These are phyloP conservation scores for Antheraea yamamai DNA, from an alignment of 2,888 invertebrate genomes.

Conservation along the genomic window DNA sequence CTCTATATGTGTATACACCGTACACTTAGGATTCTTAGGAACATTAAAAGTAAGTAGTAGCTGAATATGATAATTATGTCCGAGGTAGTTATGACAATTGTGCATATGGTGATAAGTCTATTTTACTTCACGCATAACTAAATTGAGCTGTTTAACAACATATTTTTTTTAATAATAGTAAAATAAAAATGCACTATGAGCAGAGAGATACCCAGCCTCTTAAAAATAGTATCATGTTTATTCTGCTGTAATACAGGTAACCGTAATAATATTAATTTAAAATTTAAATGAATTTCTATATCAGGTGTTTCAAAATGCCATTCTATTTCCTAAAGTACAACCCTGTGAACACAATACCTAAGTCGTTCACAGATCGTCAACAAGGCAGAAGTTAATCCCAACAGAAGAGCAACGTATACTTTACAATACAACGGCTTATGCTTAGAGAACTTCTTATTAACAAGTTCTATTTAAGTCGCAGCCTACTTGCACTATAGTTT, in stretches of 20 bases:
- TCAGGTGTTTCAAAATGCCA: not conserved
- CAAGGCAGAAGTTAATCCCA: conserved; percentile 62
- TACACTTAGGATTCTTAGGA: not conserved
- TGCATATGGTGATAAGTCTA: too few species aligned
- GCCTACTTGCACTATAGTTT: not conserved
- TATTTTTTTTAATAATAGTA: not conserved
- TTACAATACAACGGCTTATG: conserved; percentile 25
- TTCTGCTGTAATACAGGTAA: not conserved
- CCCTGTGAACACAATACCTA: conserved; percentile 52
- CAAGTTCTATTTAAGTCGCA: not conserved
- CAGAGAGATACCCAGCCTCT: not conserved
- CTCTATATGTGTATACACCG: not conserved
- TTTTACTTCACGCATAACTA: not conserved
- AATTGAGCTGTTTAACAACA: too few species aligned
- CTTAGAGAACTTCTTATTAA: conserved; percentile 6
- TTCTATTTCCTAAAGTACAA: conserved; percentile 39
- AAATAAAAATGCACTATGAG: not conserved
- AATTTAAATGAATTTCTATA: not conserved
- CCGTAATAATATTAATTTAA: not conserved
- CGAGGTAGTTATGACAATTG: too few species aligned
- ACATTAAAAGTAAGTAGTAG: not conserved
- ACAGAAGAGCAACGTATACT: conserved; percentile 34
- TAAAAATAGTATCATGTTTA: not conserved
- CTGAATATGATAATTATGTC: too few species aligned
- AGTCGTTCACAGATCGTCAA: conserved; percentile 65